A percentile compares a stretch with the other conserved stretches of the same genome.
Evolutionary conservation across 1,140 invertebrate genomes (phyloP).

Genomic region (Pogonus chalceus): DNA sequence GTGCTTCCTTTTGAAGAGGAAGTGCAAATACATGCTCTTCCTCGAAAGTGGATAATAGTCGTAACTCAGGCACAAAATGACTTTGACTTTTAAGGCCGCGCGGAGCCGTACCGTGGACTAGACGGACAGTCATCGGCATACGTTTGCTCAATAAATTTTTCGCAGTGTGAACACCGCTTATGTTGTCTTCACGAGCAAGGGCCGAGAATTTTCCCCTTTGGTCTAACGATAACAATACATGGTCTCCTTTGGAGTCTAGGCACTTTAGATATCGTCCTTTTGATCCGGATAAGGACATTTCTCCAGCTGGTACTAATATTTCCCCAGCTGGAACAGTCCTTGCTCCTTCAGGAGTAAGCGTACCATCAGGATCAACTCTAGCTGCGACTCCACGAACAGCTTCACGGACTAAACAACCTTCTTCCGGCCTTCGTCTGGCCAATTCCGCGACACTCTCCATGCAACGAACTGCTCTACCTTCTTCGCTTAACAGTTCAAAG

Average conservation of each 20-base stretch:
- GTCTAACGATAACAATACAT: slow-evolving; percentile 70
- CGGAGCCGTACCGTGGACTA: slow-evolving; percentile 78
- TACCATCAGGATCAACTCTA: slow-evolving; percentile 52
- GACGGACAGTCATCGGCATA: slow-evolving; percentile 79
- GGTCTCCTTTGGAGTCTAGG: slow-evolving; percentile 73
- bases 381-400: slow-evolving; percentile 71
- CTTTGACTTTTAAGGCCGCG: slow-evolving; percentile 66
- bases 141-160: slow-evolving; percentile 77
- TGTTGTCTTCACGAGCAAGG: slow-evolving; percentile 81
- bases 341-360: slow-evolving; percentile 58
- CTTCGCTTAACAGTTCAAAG: slow-evolving; percentile 89
- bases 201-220: slow-evolving; percentile 83
- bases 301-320: slow-evolving; percentile 47
- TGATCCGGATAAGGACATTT: slow-evolving; percentile 58
- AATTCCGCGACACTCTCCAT: slow-evolving; percentile 81
- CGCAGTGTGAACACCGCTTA: slow-evolving; percentile 82
- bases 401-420: slow-evolving; percentile 74
- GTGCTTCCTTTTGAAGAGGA: slow-evolving; percentile 68
- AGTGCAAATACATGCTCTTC: slow-evolving; percentile 78
- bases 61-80: slow-evolving; percentile 72
- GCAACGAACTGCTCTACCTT: slow-evolving; percentile 77
- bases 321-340: slow-evolving; percentile 66
- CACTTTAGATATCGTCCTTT: slow-evolving; percentile 75
- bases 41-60: slow-evolving; percentile 73
- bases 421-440: slow-evolving; percentile 61